These are phyloP conservation scores for Nomada lathburiana DNA, from an alignment of 2,888 invertebrate species.

Conservation along the genomic window DNA sequence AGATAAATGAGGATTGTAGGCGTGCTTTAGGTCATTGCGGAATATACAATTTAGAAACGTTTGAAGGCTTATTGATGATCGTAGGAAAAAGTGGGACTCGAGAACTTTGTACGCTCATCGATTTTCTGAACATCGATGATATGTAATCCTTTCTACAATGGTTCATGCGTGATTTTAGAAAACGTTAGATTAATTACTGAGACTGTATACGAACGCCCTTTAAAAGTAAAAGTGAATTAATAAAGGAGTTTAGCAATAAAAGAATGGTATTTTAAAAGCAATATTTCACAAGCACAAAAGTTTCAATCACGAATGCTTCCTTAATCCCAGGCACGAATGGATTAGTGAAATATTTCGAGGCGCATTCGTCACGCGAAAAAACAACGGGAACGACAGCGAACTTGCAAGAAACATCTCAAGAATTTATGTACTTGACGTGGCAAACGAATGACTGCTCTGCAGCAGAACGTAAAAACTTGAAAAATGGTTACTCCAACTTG, in stretches of 20 bases:
- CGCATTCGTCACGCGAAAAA: conserved; percentile 26
- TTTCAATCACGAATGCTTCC: conserved; percentile 5
- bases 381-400: neutral
- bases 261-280: neutral
- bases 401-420: conserved; percentile 14
- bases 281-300: conserved; percentile 6
- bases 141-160: too few species aligned
- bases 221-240: too few species aligned
- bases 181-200: too few species aligned
- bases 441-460: conserved; percentile 13
- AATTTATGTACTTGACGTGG: conserved; percentile 26
- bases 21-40: too few species aligned
- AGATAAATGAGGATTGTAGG: too few species aligned
- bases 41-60: too few species aligned
- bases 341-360: conserved; percentile 29
- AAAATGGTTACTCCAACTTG: conserved; percentile 8
- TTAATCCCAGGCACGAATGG: conserved; percentile 3
- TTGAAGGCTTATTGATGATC: too few species aligned
- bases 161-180: too few species aligned
- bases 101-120: too few species aligned
- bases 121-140: too few species aligned
- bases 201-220: too few species aligned
- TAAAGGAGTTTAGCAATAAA: neutral
- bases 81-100: too few species aligned
- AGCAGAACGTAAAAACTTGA: conserved; percentile 2